Base-by-base conservation (phyloP, 2,888 invertebrate species). In the Lymantria monacha region DNA sequence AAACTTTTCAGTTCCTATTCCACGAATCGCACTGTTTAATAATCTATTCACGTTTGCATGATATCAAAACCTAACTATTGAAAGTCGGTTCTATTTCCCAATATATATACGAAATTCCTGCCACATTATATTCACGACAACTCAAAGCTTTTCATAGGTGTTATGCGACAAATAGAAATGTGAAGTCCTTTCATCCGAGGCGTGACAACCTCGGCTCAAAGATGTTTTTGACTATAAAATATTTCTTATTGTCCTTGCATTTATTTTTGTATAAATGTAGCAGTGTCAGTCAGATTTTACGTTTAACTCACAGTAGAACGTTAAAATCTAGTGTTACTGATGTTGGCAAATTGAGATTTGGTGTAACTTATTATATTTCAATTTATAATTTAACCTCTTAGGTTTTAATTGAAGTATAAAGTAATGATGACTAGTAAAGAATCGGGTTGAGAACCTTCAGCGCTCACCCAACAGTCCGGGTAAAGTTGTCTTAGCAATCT, bases 231-330 rank as follows among this genome's bases (percentile, higher is more conserved):
- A 72, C 67, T 73, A 61, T 70, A 71, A 74, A 75, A 74, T 77
- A 76, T 79, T 76, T 76, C 70, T 75, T 73, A 73, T 74, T 76
- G 63, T 72, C 66, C 70, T 66, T 64, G 61, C 68, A 55, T 68
- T 72, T 70, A 58, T 62, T 71, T 57, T 54, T 55, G 58, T 54
- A 59, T 58, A 66, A 71, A 71, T 64, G 67, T n/a, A n/a, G n/a
- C n/a, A n/a, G n/a, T n/a, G n/a, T n/a, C n/a, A n/a, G n/a, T 58
- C 63, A 55, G 51, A 66, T 69, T 74, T 77, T 78, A 72, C 74
- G 66, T 66, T 66, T 58, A 61, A 54, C 51, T 53, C 59, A n/a
- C n/a, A 52, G 66, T 66, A 61, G 53, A 61, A 61, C 59, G 54
- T 53, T 55, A 63, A 72, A 62, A 54, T 59, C 59, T 62, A 68